Percentiles rank a stretch among this genome's conserved stretches.
These are phyloP conservation scores for Phylloscopus trochiloides DNA, from an alignment of 2,113 vertebrate genomes.

Conservation along the genomic window DNA sequence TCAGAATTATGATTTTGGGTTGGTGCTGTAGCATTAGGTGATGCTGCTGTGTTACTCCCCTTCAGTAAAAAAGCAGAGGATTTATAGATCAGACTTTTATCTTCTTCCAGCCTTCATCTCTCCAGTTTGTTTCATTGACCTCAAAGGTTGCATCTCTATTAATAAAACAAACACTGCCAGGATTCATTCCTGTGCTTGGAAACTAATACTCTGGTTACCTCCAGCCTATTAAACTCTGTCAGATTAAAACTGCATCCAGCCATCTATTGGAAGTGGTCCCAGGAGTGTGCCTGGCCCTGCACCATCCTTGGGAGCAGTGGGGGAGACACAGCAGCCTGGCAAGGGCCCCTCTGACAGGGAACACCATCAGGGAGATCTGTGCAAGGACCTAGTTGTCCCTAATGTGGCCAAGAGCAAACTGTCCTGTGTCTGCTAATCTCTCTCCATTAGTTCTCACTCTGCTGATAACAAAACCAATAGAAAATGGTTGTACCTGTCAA, in stretches of 20 bases:
- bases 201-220: not conserved
- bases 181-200: not conserved
- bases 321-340: rapidly evolving
- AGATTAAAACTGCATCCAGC: not conserved
- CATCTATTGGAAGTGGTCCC: not conserved
- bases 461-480: not conserved
- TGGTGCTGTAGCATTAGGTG: not conserved
- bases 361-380: not conserved
- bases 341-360: not conserved
- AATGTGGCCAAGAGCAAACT: not conserved
- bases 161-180: not conserved
- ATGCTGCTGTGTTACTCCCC: not conserved
- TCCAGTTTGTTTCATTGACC: not conserved
- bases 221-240: not conserved
- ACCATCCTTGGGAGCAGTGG: not conserved
- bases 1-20: not conserved
- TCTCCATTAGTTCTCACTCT: not conserved
- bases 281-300: not conserved
- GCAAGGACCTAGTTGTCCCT: not conserved
- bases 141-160: not conserved
- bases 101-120: not conserved
- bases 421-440: not conserved
- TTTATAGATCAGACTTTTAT: not conserved
- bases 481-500: not conserved
- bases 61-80: not conserved